Base-by-base conservation (phyloP, 2,888 invertebrate genomes). In the Synergus itoensis region DNA sequence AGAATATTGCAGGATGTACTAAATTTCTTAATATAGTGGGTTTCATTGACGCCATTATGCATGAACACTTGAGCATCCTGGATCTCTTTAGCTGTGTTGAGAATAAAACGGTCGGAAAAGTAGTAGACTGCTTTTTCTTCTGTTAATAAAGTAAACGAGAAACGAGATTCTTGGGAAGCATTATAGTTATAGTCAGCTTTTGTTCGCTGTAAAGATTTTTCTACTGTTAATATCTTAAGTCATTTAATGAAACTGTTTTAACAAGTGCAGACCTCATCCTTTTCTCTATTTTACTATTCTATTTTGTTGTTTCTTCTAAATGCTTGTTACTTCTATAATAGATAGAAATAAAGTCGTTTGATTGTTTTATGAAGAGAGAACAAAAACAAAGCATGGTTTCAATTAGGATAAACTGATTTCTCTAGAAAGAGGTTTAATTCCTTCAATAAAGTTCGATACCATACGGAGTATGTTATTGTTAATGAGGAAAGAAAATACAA, bases 401-500 rank as follows among this genome's bases (percentile, higher is more conserved):
- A 3, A 60, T 60, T 12, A 18, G 7, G 11, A 60, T 9, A 12
- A 18, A 60, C 11, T 60, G 21, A 57, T 57, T 57, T 9, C 18
- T 18, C 9, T 18, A 57, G 3, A 9, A 21, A 18, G 60, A 18
- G 9, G 2, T 60, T 18, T 60, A n/a, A 60, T 60, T 60, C 21
- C 21, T 11, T 21, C 60, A 73, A 73, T 73, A 48, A 73, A 36
- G 73, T 73, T 53, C 1, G 36, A 28, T 36, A 36, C 36, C 36
- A n/a, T 48, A n/a, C 7, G 36, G n/a, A 7, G 16, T 36, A 69
- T 69, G 48, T 69, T 69, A 48, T 36, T 48, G 28, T 48, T 69
- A 73, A 73, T 73, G 73, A 73, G 36, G n/a, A 53, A 73, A 48
- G 36, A 53, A 53, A 73, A 48, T 73, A 53, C n/a, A 21, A 73